Evolutionary conservation across 2,888 invertebrate genomes (phyloP).

Genomic region (Lissocephala sabroskyi): DNA sequence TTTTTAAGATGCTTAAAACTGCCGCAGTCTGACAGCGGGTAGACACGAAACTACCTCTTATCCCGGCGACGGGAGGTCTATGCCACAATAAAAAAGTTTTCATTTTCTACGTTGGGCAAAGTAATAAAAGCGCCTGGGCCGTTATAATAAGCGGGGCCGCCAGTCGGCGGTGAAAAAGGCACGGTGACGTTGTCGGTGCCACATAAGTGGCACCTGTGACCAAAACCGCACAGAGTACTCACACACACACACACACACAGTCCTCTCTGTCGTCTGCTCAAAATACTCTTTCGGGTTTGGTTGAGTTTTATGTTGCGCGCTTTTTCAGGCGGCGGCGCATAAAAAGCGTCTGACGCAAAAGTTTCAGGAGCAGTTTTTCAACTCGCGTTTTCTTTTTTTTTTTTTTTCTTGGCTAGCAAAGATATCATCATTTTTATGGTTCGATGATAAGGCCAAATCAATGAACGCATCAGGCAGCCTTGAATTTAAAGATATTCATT

Average conservation of each 20-base stretch:
- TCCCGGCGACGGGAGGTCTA: constrained; percentile 5
- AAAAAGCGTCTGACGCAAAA: constrained; percentile 37
- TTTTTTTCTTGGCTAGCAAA: too few species aligned
- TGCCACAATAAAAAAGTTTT: constrained; percentile 41
- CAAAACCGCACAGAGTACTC: constrained; percentile 28
- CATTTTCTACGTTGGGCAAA: constrained; percentile 24
- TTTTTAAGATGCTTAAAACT: constrained; percentile 57
- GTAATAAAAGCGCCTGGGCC: constrained; percentile 6
- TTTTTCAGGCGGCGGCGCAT: constrained; percentile 36
- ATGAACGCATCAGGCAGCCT: too few species aligned
- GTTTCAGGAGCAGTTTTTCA: constrained; percentile 6
- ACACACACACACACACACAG: constrained; percentile 16
- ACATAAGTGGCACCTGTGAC: constrained; percentile 62
- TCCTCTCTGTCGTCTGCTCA: constrained; percentile 6
- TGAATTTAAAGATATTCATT: too few species aligned
- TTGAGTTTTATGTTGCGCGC: constrained; percentile 26
- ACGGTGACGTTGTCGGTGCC: constrained; percentile 25
- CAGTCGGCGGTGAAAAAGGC: constrained; percentile 13
- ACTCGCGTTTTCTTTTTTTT: too few species aligned
- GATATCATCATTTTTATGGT: too few species aligned
- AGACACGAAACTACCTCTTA: not conserved
- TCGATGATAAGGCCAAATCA: too few species aligned
- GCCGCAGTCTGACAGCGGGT: constrained; percentile 39
- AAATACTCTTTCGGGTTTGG: constrained; percentile 20
- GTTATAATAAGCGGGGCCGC: constrained; percentile 27